These are phyloP conservation scores for Rhagium mordax DNA, from an alignment of 2,888 invertebrate genomes.

Conservation along the genomic window DNA sequence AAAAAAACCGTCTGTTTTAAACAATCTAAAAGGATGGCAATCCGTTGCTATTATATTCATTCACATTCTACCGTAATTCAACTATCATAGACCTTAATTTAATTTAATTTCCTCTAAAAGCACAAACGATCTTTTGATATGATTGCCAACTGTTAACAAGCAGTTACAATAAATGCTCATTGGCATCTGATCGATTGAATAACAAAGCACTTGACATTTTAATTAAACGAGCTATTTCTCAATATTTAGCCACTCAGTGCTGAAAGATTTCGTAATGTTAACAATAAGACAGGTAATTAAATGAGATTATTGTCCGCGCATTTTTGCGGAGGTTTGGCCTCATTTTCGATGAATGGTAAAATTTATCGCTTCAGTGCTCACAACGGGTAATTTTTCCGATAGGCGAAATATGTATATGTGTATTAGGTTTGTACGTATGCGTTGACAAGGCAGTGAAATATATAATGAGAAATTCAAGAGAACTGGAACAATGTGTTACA, in stretches of 20 bases:
- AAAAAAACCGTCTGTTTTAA: no score
- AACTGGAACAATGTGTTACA: conserved; percentile 8
- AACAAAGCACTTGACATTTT: not conserved
- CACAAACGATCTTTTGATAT: not conserved
- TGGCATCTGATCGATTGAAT: not conserved
- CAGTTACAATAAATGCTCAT: not conserved
- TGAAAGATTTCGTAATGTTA: not conserved
- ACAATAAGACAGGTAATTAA: conserved; percentile 12
- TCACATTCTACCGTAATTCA: not conserved
- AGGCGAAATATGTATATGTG: no score
- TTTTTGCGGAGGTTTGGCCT: conserved; percentile 6
- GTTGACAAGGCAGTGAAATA: conserved; percentile 10
- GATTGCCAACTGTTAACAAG: not conserved
- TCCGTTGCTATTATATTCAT: not conserved
- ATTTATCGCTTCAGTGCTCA: not conserved
- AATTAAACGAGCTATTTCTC: conserved; percentile 5
- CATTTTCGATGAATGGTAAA: not conserved
- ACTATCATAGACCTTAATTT: not conserved
- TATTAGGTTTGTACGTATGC: not conserved
- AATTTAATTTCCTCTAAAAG: not conserved
- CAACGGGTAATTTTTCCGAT: not conserved
- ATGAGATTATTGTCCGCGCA: conserved; percentile 10
- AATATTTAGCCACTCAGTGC: not conserved
- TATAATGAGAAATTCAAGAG: conserved; percentile 7
- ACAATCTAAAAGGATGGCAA: no score